Percentiles rank a stretch among this genome's conserved stretches.
phyloP scores from a whole-genome alignment of 2,797 vertebrate genomes.

The Halcyon smyrnensis region DNA sequence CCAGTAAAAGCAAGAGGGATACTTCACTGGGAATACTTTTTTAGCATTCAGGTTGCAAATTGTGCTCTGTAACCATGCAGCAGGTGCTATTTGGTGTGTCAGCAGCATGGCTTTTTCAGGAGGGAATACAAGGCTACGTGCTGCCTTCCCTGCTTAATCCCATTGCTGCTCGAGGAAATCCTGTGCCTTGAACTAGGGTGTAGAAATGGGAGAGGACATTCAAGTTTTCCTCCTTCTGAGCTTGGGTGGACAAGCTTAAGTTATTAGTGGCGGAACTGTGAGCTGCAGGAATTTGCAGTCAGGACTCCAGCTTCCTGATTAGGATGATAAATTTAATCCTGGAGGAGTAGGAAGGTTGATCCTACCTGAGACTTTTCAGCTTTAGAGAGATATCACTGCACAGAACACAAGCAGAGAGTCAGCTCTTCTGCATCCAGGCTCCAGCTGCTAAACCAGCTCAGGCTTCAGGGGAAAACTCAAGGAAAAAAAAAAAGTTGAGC shows the following conservation, averaged over 20 bases:
- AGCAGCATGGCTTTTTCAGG: neutral
- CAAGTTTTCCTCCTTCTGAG: neutral
- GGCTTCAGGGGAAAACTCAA: neutral
- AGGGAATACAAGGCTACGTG: neutral
- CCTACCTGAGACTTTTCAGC: neutral
- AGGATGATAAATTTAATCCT: neutral
- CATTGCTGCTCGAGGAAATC: neutral
- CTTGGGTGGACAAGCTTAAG: neutral
- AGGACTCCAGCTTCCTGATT: neutral
- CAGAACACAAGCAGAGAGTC: neutral
- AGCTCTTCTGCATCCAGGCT: neutral
- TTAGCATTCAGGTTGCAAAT: neutral
- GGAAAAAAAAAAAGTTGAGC: neutral
- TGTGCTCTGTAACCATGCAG: constrained; percentile 30
- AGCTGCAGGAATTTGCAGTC: neutral
- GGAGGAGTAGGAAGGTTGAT: neutral
- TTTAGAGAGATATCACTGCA: neutral
- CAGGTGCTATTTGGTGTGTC: neutral
- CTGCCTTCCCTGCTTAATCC: neutral
- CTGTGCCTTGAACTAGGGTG: neutral
- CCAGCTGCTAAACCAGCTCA: neutral
- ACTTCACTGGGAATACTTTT: neutral
- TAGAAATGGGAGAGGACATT: neutral
- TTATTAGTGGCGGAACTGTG: neutral
- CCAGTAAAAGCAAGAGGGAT: neutral